A percentile compares a stretch with the other conserved stretches of the same genome.
Evolutionary conservation across 2,888 invertebrate species (phyloP).

Genomic region (Hipparchia sbordonii): DNA sequence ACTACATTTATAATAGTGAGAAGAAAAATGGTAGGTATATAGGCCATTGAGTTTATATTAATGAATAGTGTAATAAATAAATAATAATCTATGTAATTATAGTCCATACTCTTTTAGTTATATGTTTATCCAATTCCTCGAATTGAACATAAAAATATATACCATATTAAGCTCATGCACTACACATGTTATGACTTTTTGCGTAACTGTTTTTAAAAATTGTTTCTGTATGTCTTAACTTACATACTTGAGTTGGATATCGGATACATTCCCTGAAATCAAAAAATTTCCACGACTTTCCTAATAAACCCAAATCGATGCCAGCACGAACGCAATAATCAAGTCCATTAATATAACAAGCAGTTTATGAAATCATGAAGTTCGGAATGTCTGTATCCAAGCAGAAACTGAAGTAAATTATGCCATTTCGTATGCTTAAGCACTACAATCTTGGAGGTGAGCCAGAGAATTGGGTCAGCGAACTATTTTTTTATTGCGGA

Average conservation of each 20-base stretch:
- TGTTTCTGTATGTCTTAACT: too few relatives aligned
- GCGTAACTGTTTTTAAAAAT: too few relatives aligned
- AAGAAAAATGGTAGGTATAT: not conserved
- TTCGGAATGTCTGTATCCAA: constrained; percentile 20
- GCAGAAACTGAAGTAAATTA: constrained; percentile 19
- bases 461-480: constrained; percentile 18
- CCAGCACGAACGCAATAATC: not conserved
- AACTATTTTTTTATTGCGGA: constrained; percentile 12
- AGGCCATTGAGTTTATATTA: not conserved
- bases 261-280: too few relatives aligned
- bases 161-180: too few relatives aligned
- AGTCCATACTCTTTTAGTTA: too few relatives aligned
- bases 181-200: too few relatives aligned
- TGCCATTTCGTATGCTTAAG: constrained; percentile 18
- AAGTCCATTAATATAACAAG: constrained; percentile 6
- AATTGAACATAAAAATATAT: too few relatives aligned
- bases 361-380: constrained; percentile 10
- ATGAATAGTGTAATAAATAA: not conserved
- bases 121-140: too few relatives aligned
- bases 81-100: too few relatives aligned
- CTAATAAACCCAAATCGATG: too few relatives aligned
- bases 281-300: too few relatives aligned
- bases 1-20: constrained; percentile 7
- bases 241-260: too few relatives aligned
- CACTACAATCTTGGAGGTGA: constrained; percentile 16